Percentiles rank a stretch among this genome's conserved stretches.
phyloP scores from a whole-genome alignment of 2,113 vertebrate genomes.

The Corythornis vintsioides region DNA sequence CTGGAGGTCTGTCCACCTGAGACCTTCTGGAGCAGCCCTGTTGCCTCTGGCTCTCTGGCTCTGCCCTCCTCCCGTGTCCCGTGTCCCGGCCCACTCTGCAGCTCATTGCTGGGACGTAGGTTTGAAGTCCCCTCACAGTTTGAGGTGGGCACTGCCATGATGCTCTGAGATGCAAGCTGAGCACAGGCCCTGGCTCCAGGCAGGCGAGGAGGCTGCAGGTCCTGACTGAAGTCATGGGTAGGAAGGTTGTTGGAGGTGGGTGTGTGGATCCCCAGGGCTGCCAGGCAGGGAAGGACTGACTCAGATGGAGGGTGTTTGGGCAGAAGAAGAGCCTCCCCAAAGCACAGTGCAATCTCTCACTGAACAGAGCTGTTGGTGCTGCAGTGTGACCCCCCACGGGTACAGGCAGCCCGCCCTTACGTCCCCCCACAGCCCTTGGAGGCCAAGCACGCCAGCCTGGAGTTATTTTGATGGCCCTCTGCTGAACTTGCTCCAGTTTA shows the following conservation, averaged over 20 bases:
- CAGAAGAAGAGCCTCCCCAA: background rate
- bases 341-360: background rate
- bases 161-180: background rate
- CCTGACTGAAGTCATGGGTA: background rate
- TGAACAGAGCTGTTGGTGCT: background rate
- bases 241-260: background rate
- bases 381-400: background rate
- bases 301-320: background rate
- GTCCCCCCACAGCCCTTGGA: background rate
- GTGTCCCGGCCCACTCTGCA: accelerated
- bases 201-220: background rate
- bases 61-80: background rate
- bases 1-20: background rate
- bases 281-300: background rate
- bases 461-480: background rate
- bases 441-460: background rate
- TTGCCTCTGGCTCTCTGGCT: background rate
- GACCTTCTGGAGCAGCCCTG: background rate
- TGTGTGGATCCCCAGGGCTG: background rate
- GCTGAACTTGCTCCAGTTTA: background rate
- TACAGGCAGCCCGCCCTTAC: no score
- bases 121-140: background rate
- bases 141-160: background rate
- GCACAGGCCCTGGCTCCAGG: background rate
- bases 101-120: background rate